phyloP scores from a whole-genome alignment of 2,113 vertebrate species.

The Anarrhichthys ocellatus region DNA sequence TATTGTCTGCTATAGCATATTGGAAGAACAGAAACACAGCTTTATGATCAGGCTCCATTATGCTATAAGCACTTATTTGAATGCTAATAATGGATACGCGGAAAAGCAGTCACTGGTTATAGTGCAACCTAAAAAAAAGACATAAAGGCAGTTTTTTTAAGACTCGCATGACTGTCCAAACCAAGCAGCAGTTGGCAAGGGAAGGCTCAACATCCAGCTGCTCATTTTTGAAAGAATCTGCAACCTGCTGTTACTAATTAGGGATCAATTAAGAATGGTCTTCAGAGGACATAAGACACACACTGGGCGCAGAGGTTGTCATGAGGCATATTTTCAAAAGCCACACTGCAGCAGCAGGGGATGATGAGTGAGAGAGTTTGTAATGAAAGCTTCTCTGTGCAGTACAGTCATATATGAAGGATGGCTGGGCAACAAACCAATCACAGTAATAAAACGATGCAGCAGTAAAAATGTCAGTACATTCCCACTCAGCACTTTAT shows the following conservation, averaged over 20 bases:
- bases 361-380: not conserved
- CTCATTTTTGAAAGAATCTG: constrained; percentile 40
- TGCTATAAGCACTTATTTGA: not conserved
- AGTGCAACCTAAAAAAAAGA: not conserved
- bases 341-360: constrained; percentile 6
- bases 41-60: constrained; percentile 1
- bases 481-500: constrained; percentile 14
- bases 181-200: constrained; percentile 39
- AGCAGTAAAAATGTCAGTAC: constrained; percentile 11
- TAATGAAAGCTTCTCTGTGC: constrained; percentile 6
- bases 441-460: not conserved
- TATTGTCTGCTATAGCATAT: not conserved
- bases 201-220: constrained; percentile 45
- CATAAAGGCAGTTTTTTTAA: not conserved
- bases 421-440: not conserved
- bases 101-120: constrained; percentile 3
- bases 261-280: constrained; percentile 50
- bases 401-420: constrained; percentile 10
- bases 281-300: constrained; percentile 40
- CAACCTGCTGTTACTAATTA: constrained; percentile 73
- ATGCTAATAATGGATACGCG: not conserved
- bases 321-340: constrained; percentile 34
- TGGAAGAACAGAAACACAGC: constrained; percentile 12
- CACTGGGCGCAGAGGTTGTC: constrained; percentile 17
- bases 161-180: not conserved